Evolutionary conservation across 2,888 invertebrate genomes (phyloP), one percentile per base, ranked within the genome.

Genomic region (Lordiphosa andalusiaca): DNA sequence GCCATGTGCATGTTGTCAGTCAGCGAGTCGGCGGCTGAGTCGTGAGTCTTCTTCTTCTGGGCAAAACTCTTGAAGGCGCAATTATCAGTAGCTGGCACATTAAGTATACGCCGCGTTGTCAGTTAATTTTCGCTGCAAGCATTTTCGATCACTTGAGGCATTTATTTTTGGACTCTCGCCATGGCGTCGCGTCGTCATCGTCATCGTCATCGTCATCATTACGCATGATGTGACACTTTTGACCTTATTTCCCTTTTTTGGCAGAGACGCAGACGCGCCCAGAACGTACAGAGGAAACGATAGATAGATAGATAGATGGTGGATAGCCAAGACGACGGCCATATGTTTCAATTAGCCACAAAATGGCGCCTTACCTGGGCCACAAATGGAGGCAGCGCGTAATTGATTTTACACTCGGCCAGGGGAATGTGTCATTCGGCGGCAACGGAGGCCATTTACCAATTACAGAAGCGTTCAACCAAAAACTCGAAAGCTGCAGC

Each of bases 221-320:
- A 80, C 73, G 85, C 76, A 86, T 86, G 86, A 86, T 86, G 86
- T 84, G 86, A 86, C 86, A 86, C 71, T 86, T 86, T 86, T 85
- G 74, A 74, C 84, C 82, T 84, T 71, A 69, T 66, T 81, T 71
- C 60, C 50, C 59, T 38, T 62, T 57, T 65, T 54, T 36, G 42
- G 48, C 33, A 30, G 30, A 9, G 16, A 16, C 30, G 48, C 30
- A 25, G 30, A 13, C 36, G 23, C 30, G 13, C 38, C 23, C 30
- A 50, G 25, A 40, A 40, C 30, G 19, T 19, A 40, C 19, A 25
- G 40, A 36, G 52, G 55, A 53, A 67, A 68, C 68, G 71, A 76
- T 76, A 67, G 63, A 25, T 52, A 65, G 72, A 61, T 73, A 68
- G 63, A 25, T 52, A 65, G 72, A 61, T 73, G 65, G 23, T 6